These are phyloP conservation scores for Mus spretus DNA, from an alignment of 2,797 vertebrate genomes.

Conservation along the genomic window DNA sequence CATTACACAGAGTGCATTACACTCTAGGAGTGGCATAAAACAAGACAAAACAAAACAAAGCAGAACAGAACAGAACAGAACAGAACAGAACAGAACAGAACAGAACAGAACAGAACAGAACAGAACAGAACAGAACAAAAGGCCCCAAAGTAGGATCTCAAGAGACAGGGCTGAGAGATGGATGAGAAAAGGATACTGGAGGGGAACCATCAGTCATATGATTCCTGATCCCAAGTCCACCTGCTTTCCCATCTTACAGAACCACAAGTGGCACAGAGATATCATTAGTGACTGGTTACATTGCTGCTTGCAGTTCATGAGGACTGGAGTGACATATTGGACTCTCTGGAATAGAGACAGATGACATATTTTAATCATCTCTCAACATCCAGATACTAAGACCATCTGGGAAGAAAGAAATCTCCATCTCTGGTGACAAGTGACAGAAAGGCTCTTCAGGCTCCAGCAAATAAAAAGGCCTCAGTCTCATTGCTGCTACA, in stretches of 20 bases:
- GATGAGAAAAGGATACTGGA: background rate
- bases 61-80: background rate
- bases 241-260: background rate
- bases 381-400: background rate
- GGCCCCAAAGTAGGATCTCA: background rate
- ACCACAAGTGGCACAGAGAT: background rate
- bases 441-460: too few relatives aligned
- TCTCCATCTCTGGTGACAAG: background rate
- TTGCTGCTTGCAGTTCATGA: background rate
- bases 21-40: background rate
- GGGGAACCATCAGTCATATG: background rate
- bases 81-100: too few relatives aligned
- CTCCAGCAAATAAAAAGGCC: accelerated
- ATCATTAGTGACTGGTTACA: background rate
- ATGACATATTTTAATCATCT: background rate
- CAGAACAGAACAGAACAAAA: too few relatives aligned
- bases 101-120: too few relatives aligned
- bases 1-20: background rate
- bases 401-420: background rate
- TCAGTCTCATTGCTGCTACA: accelerated
- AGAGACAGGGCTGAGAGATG: background rate
- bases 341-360: background rate
- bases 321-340: background rate
- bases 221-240: background rate
- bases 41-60: background rate